phyloP scores from a whole-genome alignment of 2,888 invertebrate species.

The Alentia gelatinosa region DNA sequence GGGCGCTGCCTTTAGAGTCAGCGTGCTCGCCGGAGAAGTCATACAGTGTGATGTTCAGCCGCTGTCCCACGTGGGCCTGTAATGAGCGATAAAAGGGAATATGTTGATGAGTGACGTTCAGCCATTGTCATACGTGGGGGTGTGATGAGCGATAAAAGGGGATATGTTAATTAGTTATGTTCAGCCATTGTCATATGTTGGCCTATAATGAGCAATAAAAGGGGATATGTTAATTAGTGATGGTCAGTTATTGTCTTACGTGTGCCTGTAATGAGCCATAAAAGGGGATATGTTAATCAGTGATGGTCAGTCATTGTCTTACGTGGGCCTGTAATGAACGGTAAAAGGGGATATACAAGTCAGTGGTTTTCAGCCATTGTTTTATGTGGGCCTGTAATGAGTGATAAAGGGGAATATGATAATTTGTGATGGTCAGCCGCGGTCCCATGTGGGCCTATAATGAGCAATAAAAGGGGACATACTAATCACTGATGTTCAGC shows the following conservation, averaged over 20 bases:
- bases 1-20: slow-evolving; percentile 2
- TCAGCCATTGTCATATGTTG: background rate
- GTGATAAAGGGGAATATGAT: background rate
- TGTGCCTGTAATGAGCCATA: too few relatives aligned
- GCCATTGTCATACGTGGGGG: too few relatives aligned
- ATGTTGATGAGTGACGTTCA: too few relatives aligned
- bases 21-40: slow-evolving; percentile 48
- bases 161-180: background rate
- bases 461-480: background rate
- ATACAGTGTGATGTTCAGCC: slow-evolving; percentile 41
- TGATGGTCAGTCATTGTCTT: slow-evolving; percentile 37
- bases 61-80: slow-evolving; percentile 42
- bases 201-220: background rate
- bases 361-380: too few relatives aligned
- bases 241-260: too few relatives aligned
- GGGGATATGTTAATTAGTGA: too few relatives aligned
- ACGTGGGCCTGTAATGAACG: slow-evolving; percentile 14
- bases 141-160: background rate
- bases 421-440: background rate
- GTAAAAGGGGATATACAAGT: background rate
- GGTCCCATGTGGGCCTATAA: background rate
- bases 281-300: too few relatives aligned
- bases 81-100: background rate
- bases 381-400: background rate
- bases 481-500: too few relatives aligned